Base-by-base conservation (phyloP, 2,888 invertebrate species). In the Chironomus tentans region DNA sequence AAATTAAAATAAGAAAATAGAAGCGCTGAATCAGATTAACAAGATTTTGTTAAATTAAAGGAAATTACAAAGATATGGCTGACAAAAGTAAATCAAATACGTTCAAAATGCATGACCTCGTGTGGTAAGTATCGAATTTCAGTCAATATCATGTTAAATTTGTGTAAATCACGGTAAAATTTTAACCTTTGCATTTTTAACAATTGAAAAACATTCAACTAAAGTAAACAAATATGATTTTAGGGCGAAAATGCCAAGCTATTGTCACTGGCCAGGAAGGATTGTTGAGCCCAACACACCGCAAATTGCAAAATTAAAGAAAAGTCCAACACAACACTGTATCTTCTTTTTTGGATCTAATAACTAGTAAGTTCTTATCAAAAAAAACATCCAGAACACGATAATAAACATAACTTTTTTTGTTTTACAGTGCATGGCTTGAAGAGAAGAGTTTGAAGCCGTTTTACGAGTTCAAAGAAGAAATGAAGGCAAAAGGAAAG, bases 301-400 rank as follows among this genome's bases (percentile, higher is more conserved):
- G 4, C 38, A 24, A 38, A 21, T 72, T 4, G 72, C 72, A 13
- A 72, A 72, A 15, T 46, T 72, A 21, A 72, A 61, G 22, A 89
- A 22, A 90, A 90, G 80, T 94, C 92, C 82, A 91, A 87, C 86
- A 76, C 88, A 89, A 70, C 92, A 92, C 81, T 96, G 95, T 85
- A 93, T 97, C 78, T 96, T 91, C 85, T 97, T 97, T 86, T 97
- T 95, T 84, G 97, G 97, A 76, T 90, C 93, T n/a, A 92, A 94
- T 80, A 95, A 97, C 83, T 96, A 93, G 96, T 96, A 87, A 94
- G 96, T 28, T 78, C 24, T 4, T 10, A 38, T 7, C 28, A n/a
- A 28, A 4, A 38, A 10, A 38, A 38, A 10, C 38, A 38, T 68
- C 18, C 56, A 7, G 15, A 56, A 28, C 28, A 24, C 10, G 56